A percentile compares a stretch with the other conserved stretches of the same genome.
Evolutionary conservation across 2,797 vertebrate genomes (phyloP).

Genomic region (Lycodopsis pacificus): DNA sequence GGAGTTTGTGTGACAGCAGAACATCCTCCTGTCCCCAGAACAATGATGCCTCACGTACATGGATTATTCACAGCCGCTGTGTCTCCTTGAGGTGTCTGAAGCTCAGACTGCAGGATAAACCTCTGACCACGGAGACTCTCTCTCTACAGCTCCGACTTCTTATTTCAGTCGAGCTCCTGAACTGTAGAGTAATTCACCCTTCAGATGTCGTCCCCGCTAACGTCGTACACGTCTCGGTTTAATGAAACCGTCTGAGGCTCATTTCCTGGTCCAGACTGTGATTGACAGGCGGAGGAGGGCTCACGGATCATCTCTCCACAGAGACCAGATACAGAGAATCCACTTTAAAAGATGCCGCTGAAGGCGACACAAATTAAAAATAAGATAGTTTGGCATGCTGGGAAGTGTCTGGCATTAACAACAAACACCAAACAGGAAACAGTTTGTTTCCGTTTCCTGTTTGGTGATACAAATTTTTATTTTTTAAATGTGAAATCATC

Average conservation of each 20-base stretch:
- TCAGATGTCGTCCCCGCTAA: no score
- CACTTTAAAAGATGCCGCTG: conserved; percentile 28
- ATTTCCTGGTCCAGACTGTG: conserved; percentile 51
- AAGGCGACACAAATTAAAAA: conserved; percentile 6
- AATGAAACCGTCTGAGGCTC: conserved; percentile 64
- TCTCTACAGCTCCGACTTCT: background rate
- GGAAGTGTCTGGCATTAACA: conserved; percentile 14
- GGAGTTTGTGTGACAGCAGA: background rate
- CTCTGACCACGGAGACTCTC: background rate
- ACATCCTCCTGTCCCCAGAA: background rate
- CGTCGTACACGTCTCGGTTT: conserved; percentile 28
- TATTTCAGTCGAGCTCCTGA: background rate
- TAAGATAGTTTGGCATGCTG: background rate
- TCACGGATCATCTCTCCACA: conserved; percentile 18
- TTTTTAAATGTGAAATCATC: no score
- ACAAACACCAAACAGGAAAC: background rate
- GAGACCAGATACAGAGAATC: conserved; percentile 27
- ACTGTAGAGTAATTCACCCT: conserved; percentile 1
- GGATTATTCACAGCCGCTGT: no score
- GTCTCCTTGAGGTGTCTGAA: no score
- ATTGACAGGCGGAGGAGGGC: conserved; percentile 42
- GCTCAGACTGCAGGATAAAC: background rate
- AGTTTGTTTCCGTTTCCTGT: no score
- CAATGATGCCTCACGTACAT: background rate
- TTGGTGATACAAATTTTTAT: background rate